Evolutionary conservation across 1,140 invertebrate genomes (phyloP), one percentile per base, ranked within the genome.

Genomic region (Drosophila repleta): DNA sequence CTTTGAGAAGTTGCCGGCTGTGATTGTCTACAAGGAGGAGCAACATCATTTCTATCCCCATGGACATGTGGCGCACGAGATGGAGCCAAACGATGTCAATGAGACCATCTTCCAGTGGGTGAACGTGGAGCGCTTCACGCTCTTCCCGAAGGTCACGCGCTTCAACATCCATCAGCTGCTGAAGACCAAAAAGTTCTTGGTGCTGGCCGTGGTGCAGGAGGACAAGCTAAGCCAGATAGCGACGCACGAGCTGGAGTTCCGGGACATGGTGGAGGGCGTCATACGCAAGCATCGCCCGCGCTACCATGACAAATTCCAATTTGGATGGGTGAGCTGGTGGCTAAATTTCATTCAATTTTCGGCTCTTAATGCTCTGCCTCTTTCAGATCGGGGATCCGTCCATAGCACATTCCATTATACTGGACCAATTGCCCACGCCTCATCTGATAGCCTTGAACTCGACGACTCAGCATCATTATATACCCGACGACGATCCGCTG

Each of bases 371-470:
- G 3, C 10, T 11, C 21, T 11, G 3, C 2, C 13, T 3, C 43
- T 56, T 66, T 15, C 15, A 91, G 90, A 94, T 96, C 91, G 96
- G 96, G 0, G 96, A 93, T 77, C 95, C 96, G 15, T 96, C 97
- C 32, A 92, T 99, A 75, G 96, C 97, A 5, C 98, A 98, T 93
- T 96, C 96, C 45, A 97, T 99, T 90, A 97, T 97, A 2, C 97
- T 98, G 95, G 95, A 94, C 73, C 93, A 95, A 48, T 92, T 98
- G 67, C 94, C 96, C 6, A 92, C 97, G 41, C 98, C 98, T 5
- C 96, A 97, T 93, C 92, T 99, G 45, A 92, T 99, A 37, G 96
- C 99, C 3, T 94, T 99, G 32, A 98, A 99, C 90, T 96, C 97
- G 1, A 96, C 95, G 4, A 97, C 96, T 7, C 96, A 96, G 92